Evolutionary conservation across 2,888 invertebrate species (phyloP), one percentile per base, ranked within the genome.

Genomic region (Tiliacea aurago): DNA sequence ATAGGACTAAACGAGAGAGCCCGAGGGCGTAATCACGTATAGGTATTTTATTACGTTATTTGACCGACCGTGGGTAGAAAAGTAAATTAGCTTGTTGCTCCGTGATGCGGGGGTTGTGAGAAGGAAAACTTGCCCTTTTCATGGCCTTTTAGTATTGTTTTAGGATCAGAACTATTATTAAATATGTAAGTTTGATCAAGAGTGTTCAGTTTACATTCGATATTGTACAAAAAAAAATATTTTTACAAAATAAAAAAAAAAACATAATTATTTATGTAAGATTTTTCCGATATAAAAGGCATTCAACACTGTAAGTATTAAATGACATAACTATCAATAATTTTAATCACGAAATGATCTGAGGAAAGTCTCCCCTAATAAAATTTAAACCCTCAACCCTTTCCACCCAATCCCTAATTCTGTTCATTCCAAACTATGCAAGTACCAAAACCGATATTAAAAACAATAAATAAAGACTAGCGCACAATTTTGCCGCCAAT

Each of bases 41-140:
- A 84, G 84, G 82, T 84, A 83, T 83, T 80, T 80, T 83, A 77
- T 83, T 80, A 73, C 69, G 84, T 83, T 83, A 80, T 83, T 83
- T 72, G 71, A 70, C 73, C 81, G 70, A 51, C 73, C 45, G 71
- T 64, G 78, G 80, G 56, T 45, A n/a, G 76, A 62, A 76, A 76
- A 83, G 70, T 80, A 70, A 80, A 81, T 73, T 74, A 79, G 81
- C 70, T 83, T 80, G 80, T 76, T 83, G 82, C 76, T 76, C n/a
- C 58, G 49, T 64, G 67, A 64, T 73, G 53, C 23, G 65, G 13
- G 49, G 47, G 55, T 2, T 65, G 45, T 53, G 70, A 53, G n/a
- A 49, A 28, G 18, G 61, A 69, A 78, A 71, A 71, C 58, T 49
- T 73, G 7, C 45, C 28, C 33, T 51, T 71, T 71, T 71, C 71